These are phyloP conservation scores for Chrysolina americana DNA, from an alignment of 2,888 invertebrate species.

Conservation along the genomic window DNA sequence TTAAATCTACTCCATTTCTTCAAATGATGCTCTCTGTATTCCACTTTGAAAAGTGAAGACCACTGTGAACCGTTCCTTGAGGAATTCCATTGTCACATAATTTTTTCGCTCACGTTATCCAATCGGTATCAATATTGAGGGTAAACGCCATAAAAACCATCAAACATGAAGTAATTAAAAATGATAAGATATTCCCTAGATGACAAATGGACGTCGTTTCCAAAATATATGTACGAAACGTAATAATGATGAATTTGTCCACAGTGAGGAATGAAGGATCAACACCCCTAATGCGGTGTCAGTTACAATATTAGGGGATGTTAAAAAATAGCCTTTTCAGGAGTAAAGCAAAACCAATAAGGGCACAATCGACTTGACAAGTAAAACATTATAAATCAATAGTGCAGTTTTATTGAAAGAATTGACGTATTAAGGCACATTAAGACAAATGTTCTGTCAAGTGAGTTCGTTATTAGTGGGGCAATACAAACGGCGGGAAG, in stretches of 20 bases:
- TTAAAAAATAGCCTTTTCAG: conserved; percentile 47
- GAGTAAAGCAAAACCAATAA: conserved; percentile 48
- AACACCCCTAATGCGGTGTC: conserved; percentile 43
- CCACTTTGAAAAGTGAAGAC: too few relatives aligned
- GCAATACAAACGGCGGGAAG: conserved; percentile 59
- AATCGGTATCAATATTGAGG: conserved; percentile 2
- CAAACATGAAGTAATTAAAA: conserved; percentile 3
- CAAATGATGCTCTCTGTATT: too few relatives aligned
- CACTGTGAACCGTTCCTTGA: neutral
- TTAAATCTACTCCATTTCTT: too few relatives aligned
- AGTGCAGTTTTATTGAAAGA: conserved; percentile 61
- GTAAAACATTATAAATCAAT: conserved; percentile 59
- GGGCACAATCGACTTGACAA: conserved; percentile 49
- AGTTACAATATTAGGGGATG: conserved; percentile 43
- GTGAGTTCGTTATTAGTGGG: conserved; percentile 64
- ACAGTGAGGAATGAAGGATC: conserved; percentile 31
- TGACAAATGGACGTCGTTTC: conserved; percentile 29
- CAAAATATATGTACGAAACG: conserved; percentile 2
- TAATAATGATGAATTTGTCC: conserved; percentile 21
- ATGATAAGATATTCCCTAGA: conserved; percentile 21
- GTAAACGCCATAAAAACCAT: neutral
- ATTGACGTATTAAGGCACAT: conserved; percentile 62
- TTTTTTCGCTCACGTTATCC: neutral
- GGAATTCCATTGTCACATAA: neutral
- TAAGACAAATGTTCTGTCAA: conserved; percentile 69